Evolutionary conservation across 2,888 invertebrate genomes (phyloP), one percentile per base, ranked within the genome.

Genomic region (Caenorhabditis uteleia): DNA sequence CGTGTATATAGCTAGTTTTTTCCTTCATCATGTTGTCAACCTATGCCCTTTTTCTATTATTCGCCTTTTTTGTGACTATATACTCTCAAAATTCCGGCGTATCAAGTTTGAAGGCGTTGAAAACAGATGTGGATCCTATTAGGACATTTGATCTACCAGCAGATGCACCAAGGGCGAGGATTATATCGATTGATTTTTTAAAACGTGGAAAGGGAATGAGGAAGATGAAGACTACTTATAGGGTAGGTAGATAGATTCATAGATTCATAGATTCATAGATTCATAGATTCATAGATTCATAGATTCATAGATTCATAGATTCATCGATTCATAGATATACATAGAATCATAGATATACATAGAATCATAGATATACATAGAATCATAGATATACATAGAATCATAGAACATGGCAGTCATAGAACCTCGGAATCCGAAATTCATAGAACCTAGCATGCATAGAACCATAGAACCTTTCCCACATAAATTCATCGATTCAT

Each of bases 61-160:
- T 43, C 10, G 14, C 18, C 27, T n/a, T 56, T 14, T 29, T 43
- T 16, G 27, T 43, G 27, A 43, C 34, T 16, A 33, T 14, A 14
- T 39, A n/a, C n/a, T 23, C 42, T 20, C 60, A 60, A 45, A 47
- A 48, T 44, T 43, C 43, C 33, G 49, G 60, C 27, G 38, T 54
- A 25, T 38, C 61, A 2, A 50, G 29, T 43, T 56, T 61, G 61
- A 31, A 46, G 21, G 61, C 55, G 25, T 16, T 61, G 26, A 23
- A 27, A 16, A 43, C 42, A 3, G 27, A 43, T 27, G 27, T 43
- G 3, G 27, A 65, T 39, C 59, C 65, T 16, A 39, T 65, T n/a
- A n/a, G 55, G 36, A 59, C 43, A 12, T 65, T 65, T 18, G 65
- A 65, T 54, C 47, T 59, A 12, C 65, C 65, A 12, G 59, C 55